Percentiles rank a stretch among this genome's conserved stretches.
Evolutionary conservation across 2,797 vertebrate genomes (phyloP).

Genomic region (Gambelia wislizenii): DNA sequence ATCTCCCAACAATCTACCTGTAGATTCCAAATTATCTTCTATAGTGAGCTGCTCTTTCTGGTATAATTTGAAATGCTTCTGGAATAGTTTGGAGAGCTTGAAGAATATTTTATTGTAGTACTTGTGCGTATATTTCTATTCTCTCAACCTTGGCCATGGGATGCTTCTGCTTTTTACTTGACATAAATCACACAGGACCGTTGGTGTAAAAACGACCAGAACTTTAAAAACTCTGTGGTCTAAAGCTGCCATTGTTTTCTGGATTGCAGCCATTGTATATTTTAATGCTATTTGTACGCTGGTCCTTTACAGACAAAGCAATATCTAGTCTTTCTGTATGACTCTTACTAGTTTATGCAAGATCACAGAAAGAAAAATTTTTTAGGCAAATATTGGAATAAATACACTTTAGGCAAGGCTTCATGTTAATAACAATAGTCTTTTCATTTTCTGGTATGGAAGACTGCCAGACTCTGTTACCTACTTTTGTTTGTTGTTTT

Average conservation of each 20-base stretch:
- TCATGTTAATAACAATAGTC: neutral
- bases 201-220: neutral
- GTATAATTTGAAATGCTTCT: neutral
- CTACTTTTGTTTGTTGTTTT: neutral
- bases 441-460: neutral
- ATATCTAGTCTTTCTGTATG: neutral
- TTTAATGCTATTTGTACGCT: neutral
- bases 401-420: neutral
- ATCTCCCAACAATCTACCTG: neutral
- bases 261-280: neutral
- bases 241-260: neutral
- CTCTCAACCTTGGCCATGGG: too few relatives aligned
- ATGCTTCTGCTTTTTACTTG: neutral
- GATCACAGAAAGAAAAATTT: neutral
- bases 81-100: neutral
- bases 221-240: too few relatives aligned
- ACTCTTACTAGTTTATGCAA: neutral
- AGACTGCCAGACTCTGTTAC: neutral
- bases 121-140: too few relatives aligned
- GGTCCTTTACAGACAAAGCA: conserved; percentile 1
- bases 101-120: neutral
- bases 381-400: neutral
- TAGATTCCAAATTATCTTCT: neutral
- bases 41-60: neutral
- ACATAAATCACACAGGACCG: neutral